A percentile compares a stretch with the other conserved stretches of the same genome.
These are phyloP conservation scores for Xyrichtys novacula DNA, from an alignment of 2,797 vertebrate species.

Conservation along the genomic window DNA sequence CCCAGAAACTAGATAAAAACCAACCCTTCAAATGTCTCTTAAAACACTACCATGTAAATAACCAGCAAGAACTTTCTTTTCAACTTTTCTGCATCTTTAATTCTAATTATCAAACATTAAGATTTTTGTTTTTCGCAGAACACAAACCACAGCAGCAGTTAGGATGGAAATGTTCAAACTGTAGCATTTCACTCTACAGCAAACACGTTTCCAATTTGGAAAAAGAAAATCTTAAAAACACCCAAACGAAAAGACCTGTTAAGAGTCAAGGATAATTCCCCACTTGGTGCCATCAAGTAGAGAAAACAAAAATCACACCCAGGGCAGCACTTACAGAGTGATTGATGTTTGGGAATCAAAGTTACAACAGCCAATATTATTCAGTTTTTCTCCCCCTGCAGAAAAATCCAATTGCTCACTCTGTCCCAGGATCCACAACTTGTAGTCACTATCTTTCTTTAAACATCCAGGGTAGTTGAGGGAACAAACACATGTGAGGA, in stretches of 20 bases:
- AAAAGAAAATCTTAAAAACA: conserved; percentile 33
- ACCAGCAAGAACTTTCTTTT: neutral
- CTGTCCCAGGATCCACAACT: conserved; percentile 21
- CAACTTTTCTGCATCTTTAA: neutral
- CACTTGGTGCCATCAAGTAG: conserved; percentile 23
- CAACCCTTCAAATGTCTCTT: conserved; percentile 6
- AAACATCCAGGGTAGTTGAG: conserved; percentile 27
- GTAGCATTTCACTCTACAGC: conserved; percentile 17
- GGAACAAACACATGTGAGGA: conserved; percentile 42
- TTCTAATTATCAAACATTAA: too few relatives aligned
- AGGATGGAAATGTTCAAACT: neutral
- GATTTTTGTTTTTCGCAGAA: conserved; percentile 11
- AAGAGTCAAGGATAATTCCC: conserved; percentile 34
- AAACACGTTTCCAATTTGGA: conserved; percentile 12
- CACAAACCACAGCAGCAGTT: conserved; percentile 1
- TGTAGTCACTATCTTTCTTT: neutral
- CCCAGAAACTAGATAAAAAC: neutral
- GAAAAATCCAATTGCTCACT: conserved; percentile 11
- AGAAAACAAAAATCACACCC: conserved; percentile 36
- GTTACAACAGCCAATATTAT: conserved; percentile 16
- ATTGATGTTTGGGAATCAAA: conserved; percentile 18
- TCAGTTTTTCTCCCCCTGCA: conserved; percentile 36
- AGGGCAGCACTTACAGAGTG: conserved; percentile 48
- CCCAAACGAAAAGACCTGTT: conserved; percentile 24
- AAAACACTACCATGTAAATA: conserved; percentile 6